A percentile compares a stretch with the other conserved stretches of the same genome.
Evolutionary conservation across 2,797 vertebrate species (phyloP).

Genomic region (Dryobates pubescens): DNA sequence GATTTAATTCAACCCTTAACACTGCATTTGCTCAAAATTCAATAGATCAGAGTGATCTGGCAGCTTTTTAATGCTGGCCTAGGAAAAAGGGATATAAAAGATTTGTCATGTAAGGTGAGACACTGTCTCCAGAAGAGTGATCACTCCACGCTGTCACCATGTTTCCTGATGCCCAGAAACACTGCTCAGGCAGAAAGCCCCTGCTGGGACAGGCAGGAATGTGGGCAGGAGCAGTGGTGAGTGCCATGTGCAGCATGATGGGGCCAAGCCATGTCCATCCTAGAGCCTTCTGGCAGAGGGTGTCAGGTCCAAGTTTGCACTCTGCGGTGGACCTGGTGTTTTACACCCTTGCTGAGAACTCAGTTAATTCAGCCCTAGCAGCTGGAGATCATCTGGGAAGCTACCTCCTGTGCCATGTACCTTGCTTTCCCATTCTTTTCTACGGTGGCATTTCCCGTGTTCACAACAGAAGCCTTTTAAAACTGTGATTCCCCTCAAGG

Average conservation of each 20-base stretch:
- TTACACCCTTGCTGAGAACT: neutral
- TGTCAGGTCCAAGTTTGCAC: neutral
- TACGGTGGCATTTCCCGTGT: slow-evolving; percentile 8
- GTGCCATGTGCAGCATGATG: neutral
- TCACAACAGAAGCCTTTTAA: slow-evolving; percentile 25
- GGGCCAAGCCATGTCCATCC: neutral
- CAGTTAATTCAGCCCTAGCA: neutral
- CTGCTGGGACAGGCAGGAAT: neutral
- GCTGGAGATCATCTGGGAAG: neutral
- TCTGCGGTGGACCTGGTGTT: rapidly evolving
- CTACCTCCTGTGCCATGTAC: neutral
- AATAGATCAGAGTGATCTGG: slow-evolving; percentile 37
- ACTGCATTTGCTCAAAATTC: slow-evolving; percentile 9
- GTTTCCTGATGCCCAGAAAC: slow-evolving; percentile 10
- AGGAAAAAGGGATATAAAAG: slow-evolving; percentile 15
- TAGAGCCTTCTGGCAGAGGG: neutral
- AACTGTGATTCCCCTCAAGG: slow-evolving; percentile 19
- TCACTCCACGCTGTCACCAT: neutral
- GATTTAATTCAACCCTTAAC: no score
- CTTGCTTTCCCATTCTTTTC: neutral
- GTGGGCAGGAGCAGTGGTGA: rapidly evolving
- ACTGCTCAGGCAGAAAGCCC: slow-evolving; percentile 4
- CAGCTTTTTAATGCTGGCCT: slow-evolving; percentile 38
- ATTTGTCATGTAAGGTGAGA: slow-evolving; percentile 52
- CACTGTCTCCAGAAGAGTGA: slow-evolving; percentile 44